A percentile compares a stretch with the other conserved stretches of the same genome.
Conservation (phyloP, 2,888 invertebrate genomes). For the Leptopilina myrica region DNA sequence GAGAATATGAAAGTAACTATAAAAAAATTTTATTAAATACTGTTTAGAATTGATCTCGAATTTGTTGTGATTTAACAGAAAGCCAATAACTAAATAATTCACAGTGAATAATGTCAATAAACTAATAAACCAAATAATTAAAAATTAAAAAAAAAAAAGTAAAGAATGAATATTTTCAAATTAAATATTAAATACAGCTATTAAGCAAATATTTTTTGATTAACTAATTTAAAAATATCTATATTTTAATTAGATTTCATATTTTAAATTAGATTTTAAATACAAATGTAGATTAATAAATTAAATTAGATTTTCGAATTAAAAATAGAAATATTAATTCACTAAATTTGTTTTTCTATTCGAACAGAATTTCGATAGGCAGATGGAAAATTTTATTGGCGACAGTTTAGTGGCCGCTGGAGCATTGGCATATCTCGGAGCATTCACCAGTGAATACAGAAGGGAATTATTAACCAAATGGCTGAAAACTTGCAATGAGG, state of each 20-base stretch:
- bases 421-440: slow-evolving; percentile 93
- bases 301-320: not conserved
- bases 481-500: slow-evolving; percentile 82
- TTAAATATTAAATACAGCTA: too few relatives aligned
- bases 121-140: too few relatives aligned
- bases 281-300: not conserved
- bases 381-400: slow-evolving; percentile 87
- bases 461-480: slow-evolving; percentile 83
- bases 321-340: not conserved
- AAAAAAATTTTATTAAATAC: too few relatives aligned
- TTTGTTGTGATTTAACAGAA: too few relatives aligned
- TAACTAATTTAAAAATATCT: too few relatives aligned
- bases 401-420: slow-evolving; percentile 92
- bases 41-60: too few relatives aligned
- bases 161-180: too few relatives aligned
- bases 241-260: too few relatives aligned
- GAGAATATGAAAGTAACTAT: slow-evolving; percentile 81
- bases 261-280: not conserved
- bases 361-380: slow-evolving; percentile 80
- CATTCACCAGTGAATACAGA: slow-evolving; percentile 88
- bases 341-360: not conserved
- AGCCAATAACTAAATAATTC: too few relatives aligned
- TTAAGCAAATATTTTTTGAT: too few relatives aligned
- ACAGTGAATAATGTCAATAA: too few relatives aligned
- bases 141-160: not conserved